A percentile compares a stretch with the other conserved stretches of the same genome.
phyloP scores from a whole-genome alignment of 2,888 invertebrate genomes.

The Muscina levida region DNA sequence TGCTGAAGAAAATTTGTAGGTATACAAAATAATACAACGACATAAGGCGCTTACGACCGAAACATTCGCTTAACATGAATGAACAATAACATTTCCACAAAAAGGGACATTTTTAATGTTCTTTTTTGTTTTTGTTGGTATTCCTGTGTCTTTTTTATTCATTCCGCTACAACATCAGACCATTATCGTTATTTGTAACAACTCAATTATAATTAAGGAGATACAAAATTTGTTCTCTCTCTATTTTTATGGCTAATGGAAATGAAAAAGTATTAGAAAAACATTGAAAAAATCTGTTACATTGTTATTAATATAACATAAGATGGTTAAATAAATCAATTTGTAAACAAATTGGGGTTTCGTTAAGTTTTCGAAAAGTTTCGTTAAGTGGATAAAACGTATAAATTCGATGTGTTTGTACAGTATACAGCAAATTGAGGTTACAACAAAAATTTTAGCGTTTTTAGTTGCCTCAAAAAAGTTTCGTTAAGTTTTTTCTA shows the following conservation, averaged over 20 bases:
- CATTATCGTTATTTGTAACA: slow-evolving; percentile 21
- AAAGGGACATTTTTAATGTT: too few relatives aligned
- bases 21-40: background rate
- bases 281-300: slow-evolving; percentile 5
- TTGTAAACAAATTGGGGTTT: background rate
- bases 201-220: slow-evolving; percentile 10
- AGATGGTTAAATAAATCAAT: background rate
- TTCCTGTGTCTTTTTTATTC: too few relatives aligned
- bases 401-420: too few relatives aligned
- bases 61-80: too few relatives aligned
- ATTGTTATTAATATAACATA: background rate
- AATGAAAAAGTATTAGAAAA: slow-evolving; percentile 5
- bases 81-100: too few relatives aligned
- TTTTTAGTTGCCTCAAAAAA: too few relatives aligned
- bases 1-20: slow-evolving; percentile 18
- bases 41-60: slow-evolving; percentile 16
- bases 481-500: too few relatives aligned
- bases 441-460: too few relatives aligned
- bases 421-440: too few relatives aligned
- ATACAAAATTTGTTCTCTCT: background rate
- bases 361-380: slow-evolving; percentile 3
- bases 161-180: background rate
- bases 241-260: background rate
- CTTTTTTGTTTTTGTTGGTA: too few relatives aligned
- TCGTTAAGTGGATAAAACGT: background rate